Evolutionary conservation across 2,888 invertebrate genomes (phyloP), one percentile per base, ranked within the genome.

Genomic region (Acheta domesticus): DNA sequence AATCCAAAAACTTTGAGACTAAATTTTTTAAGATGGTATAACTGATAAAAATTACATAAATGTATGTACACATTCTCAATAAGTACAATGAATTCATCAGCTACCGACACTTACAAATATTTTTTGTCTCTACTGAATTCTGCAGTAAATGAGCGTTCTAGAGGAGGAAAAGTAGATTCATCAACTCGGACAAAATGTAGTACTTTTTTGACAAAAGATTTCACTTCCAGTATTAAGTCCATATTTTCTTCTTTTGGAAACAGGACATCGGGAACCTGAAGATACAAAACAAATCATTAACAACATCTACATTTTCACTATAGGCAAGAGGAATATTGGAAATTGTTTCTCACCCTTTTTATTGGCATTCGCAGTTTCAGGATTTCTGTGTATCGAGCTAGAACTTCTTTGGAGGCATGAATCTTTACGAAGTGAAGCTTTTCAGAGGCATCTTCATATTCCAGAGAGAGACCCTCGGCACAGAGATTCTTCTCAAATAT

Each of bases 291-390:
- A 75, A 48, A 48, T 77, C 48, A 11, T 48, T 36, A 77, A n/a
- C n/a, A 77, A n/a, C 20, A 75, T 21, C 21, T 14, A 21, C 11
- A 36, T 21, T 75, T 48, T 23, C 11, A 48, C 62, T 76, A 1
- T 14, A 12, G 23, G 23, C 20, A 80, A 48, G 19, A 80, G 75
- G 21, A n/a, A 48, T 36, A 48, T n/a, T 12, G 20, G 20, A 76
- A 74, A 48, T 80, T 20, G 83, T 19, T 73, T 36, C 86, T 85
- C 85, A 92, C 92, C 88, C 90, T 88, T 87, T 91, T 93, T 86
- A 94, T 92, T 75, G 94, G 94, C 90, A 94, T 89, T 85, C 93
- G 90, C 62, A 94, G 88, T 86, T 94, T 93, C 83, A 94, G 89
- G 82, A 94, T 91, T 86, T 94, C 94, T 62, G 92, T 91, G 86